Percentiles rank a stretch among this genome's conserved stretches.
Conservation (phyloP, 2,888 invertebrate genomes). For the Heliconius ethilla region DNA sequence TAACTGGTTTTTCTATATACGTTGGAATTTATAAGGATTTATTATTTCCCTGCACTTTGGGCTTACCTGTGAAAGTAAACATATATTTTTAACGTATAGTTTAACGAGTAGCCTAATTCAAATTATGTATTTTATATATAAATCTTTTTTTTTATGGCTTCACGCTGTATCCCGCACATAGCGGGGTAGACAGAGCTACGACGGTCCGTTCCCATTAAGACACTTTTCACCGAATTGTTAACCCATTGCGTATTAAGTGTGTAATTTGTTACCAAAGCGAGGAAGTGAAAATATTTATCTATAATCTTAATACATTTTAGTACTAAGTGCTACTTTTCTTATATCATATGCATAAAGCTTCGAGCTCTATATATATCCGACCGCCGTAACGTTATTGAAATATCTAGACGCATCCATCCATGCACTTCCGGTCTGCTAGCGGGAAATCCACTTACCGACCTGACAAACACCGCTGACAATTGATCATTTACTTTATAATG, state of each 20-base stretch:
- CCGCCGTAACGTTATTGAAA: constrained; percentile 33
- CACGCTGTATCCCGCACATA: no score
- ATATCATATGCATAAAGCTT: not conserved
- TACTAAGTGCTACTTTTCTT: not conserved
- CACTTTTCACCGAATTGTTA: no score
- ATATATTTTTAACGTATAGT: not conserved
- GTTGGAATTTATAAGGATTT: constrained; percentile 5
- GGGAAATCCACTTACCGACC: constrained; percentile 55
- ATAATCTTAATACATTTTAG: not conserved
- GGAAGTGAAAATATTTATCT: no score
- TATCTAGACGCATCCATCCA: constrained; percentile 49
- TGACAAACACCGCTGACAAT: constrained; percentile 38
- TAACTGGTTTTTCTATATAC: constrained; percentile 26
- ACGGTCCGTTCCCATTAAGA: no score
- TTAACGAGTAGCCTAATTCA: not conserved
- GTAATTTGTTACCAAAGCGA: no score
- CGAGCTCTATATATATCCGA: constrained; percentile 3
- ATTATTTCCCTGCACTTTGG: constrained; percentile 1
- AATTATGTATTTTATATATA: no score
- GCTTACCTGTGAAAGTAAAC: not conserved
- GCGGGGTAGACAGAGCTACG: no score
- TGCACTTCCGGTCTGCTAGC: constrained; percentile 53
- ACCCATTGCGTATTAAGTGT: no score
- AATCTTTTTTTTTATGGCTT: no score
- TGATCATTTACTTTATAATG: constrained; percentile 8